Conservation (phyloP, 1,140 invertebrate genomes). For the Leptoteleia sp. region DNA sequence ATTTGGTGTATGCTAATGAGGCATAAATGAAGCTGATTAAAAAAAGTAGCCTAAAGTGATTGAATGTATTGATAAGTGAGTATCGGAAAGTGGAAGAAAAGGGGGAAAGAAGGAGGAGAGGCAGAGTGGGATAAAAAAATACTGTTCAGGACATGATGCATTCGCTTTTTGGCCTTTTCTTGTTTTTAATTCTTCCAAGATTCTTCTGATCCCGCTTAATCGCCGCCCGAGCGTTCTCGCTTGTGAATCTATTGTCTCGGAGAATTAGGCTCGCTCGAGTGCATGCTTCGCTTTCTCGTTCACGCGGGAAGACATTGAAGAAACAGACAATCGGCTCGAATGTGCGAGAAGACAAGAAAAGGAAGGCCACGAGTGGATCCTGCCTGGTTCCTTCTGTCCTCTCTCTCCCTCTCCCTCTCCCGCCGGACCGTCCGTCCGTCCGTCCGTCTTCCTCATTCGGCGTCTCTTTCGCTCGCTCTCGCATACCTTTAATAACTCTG, state of each 20-base stretch:
- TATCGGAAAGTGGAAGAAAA: slow-evolving; percentile 12
- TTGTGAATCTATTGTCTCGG: slow-evolving; percentile 72
- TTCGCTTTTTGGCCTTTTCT: slow-evolving; percentile 49
- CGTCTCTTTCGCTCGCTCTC: slow-evolving; percentile 52
- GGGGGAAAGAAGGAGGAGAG: not conserved
- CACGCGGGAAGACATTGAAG: slow-evolving; percentile 63
- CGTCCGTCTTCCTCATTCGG: not conserved
- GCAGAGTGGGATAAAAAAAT: not conserved
- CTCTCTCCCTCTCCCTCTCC: slow-evolving; percentile 12
- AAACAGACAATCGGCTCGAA: slow-evolving; percentile 62
- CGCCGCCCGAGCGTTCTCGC: slow-evolving; percentile 60
- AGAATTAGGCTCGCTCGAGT: slow-evolving; percentile 73
- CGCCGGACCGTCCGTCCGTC: not conserved
- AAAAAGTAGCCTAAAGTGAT: slow-evolving; percentile 25
- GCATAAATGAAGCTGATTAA: slow-evolving; percentile 21
- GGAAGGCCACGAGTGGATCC: slow-evolving; percentile 50
- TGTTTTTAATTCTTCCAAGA: slow-evolving; percentile 57
- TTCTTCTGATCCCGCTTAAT: slow-evolving; percentile 67
- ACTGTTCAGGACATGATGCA: slow-evolving; percentile 8
- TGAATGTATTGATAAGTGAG: slow-evolving; percentile 40
- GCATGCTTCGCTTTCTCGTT: slow-evolving; percentile 63
- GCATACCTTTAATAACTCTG: slow-evolving; percentile 57
- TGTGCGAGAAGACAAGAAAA: slow-evolving; percentile 59
- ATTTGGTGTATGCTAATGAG: slow-evolving; percentile 34
- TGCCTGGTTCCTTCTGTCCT: slow-evolving; percentile 29